Conservation (phyloP, 2,113 vertebrate genomes). For the Mystacornis crossleyi region DNA sequence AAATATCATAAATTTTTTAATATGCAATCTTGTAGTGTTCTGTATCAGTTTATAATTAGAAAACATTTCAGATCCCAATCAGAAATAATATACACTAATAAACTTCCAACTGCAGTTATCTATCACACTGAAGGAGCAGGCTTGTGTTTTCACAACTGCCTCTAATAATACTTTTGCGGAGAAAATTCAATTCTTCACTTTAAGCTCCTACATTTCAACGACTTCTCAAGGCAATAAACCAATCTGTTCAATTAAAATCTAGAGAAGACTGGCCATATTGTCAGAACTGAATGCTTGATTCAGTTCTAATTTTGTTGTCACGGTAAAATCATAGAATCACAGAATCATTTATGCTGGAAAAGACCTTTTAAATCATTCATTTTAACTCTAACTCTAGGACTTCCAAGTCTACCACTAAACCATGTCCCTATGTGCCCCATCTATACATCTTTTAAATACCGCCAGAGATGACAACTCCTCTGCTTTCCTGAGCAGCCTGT, state of each 20-base stretch:
- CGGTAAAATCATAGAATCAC: background rate
- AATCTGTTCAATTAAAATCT: background rate
- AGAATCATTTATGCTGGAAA: background rate
- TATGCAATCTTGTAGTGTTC: background rate
- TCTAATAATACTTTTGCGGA: background rate
- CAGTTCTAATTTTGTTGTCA: background rate
- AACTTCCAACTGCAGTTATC: background rate
- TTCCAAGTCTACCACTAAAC: background rate
- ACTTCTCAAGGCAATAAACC: background rate
- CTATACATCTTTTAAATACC: background rate
- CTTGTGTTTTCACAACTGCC: background rate
- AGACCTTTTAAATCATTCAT: background rate
- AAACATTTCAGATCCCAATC: background rate
- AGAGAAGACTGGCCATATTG: background rate
- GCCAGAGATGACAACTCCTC: background rate
- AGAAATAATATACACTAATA: background rate
- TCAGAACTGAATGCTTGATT: background rate
- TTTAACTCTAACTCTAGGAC: background rate
- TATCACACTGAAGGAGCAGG: background rate
- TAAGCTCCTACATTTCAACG: background rate
- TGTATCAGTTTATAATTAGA: background rate
- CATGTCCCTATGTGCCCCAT: background rate
- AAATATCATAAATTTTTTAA: background rate
- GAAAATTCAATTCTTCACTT: background rate
- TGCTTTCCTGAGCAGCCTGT: background rate